A percentile compares a stretch with the other conserved stretches of the same genome.
phyloP scores from a whole-genome alignment of 2,113 vertebrate genomes.

The Monopterus albus region DNA sequence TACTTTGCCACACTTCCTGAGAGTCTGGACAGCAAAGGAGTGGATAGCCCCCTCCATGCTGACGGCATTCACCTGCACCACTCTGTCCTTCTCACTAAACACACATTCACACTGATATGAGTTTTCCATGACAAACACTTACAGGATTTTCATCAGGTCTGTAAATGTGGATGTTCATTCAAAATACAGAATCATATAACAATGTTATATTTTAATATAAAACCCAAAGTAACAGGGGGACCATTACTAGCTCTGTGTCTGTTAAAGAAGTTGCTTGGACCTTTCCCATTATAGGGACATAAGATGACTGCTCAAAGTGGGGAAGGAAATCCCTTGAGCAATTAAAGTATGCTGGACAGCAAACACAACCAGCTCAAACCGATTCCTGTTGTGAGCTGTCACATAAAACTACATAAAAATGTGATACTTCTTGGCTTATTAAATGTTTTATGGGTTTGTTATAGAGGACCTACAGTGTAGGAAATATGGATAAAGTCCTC shows the following conservation, averaged over 20 bases:
- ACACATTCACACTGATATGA: constrained; percentile 21
- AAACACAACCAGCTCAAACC: too few relatives aligned
- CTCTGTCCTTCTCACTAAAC: constrained; percentile 92
- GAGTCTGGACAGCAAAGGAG: constrained; percentile 93
- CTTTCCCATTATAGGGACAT: too few relatives aligned
- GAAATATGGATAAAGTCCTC: too few relatives aligned
- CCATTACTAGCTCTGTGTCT: background rate
- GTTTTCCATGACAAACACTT: background rate
- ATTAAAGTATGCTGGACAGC: too few relatives aligned
- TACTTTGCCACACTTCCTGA: constrained; percentile 96
- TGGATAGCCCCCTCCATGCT: constrained; percentile 93
- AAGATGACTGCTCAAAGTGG: too few relatives aligned
- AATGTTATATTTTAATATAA: background rate
- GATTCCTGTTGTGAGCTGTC: too few relatives aligned
- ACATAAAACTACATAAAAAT: too few relatives aligned
- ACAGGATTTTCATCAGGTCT: background rate
- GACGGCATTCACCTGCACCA: constrained; percentile 90
- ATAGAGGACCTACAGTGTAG: too few relatives aligned
- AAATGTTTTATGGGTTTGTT: too few relatives aligned
- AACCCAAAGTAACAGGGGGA: background rate
- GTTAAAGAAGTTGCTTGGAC: too few relatives aligned
- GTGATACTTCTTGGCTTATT: too few relatives aligned
- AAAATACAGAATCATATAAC: background rate
- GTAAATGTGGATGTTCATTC: background rate
- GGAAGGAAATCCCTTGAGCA: too few relatives aligned